phyloP scores from a whole-genome alignment of 2,888 invertebrate genomes.

The Pasiphila rectangulata region DNA sequence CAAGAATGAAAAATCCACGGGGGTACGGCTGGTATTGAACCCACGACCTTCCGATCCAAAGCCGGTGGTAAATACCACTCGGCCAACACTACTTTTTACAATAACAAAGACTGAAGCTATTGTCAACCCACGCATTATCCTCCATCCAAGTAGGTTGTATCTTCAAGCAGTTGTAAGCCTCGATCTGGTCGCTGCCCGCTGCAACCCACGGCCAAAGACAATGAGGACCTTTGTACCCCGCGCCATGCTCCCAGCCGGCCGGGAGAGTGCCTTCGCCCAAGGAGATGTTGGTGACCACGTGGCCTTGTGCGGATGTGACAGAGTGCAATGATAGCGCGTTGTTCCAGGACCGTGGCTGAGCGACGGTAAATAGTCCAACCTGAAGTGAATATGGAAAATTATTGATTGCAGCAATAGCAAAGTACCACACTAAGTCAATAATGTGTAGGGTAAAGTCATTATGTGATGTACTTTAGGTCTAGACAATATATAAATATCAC shows the following conservation, averaged over 20 bases:
- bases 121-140: conserved; percentile 70
- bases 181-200: conserved; percentile 81
- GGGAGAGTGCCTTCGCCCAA: conserved; percentile 80
- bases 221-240: conserved; percentile 63
- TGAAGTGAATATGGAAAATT: conserved; percentile 33
- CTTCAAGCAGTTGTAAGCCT: conserved; percentile 86
- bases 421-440: too few relatives aligned
- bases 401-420: too few relatives aligned
- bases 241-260: conserved; percentile 78
- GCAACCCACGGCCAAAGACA: conserved; percentile 88
- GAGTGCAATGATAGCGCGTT: conserved; percentile 57
- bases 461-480: too few relatives aligned
- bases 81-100: too few relatives aligned
- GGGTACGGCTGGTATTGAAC: too few relatives aligned
- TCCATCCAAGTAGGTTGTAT: conserved; percentile 94
- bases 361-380: conserved; percentile 65
- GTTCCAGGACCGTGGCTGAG: conserved; percentile 62
- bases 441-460: too few relatives aligned
- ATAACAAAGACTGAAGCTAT: too few relatives aligned
- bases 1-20: too few relatives aligned
- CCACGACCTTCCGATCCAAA: too few relatives aligned
- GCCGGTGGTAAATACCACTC: too few relatives aligned
- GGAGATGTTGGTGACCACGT: conserved; percentile 74
- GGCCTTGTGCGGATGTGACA: conserved; percentile 61
- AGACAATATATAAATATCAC: too few relatives aligned